Base-by-base conservation (phyloP, 2,113 vertebrate genomes). In the Lampris incognitus region DNA sequence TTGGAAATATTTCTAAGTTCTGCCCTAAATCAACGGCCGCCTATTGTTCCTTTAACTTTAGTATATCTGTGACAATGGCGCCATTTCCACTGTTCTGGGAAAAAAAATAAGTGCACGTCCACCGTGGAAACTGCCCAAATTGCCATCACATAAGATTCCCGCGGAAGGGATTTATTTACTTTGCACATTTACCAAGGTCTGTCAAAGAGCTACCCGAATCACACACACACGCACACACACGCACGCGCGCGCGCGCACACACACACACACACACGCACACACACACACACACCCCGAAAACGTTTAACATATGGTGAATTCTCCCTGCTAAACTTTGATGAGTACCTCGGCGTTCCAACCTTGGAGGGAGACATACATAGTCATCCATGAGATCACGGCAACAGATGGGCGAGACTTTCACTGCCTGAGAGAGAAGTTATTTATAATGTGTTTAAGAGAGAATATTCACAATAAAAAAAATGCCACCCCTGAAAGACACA, bases 331-430 rank as follows among this genome's bases (percentile, higher is more conserved):
- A 78, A 72, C 70, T 77, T 76, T 78, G 64, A 72, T 54, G 70
- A 81, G 74, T 63, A 79, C 73, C 11, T 63, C 72, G 68, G 51
- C 60, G 58, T 54, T 74, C 38, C 78, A 77, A 70, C 67, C 73
- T 73, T 69, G 2, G 10, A 77, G 69, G 67, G 36, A 68, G 68
- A 58, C 61, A 4, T n/a, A 58, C 61, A 4, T n/a, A 36, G 67
- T 41, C 72, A 13, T 73, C 64, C 38, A 68, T 70, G 66, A 89
- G 85, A 90, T 86, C 89, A 85, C 52, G 48, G 86, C 90, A 90
- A 76, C 93, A 94, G 93, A 94, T 94, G 92, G 94, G 82, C 78
- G 3, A 86, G 85, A 84, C 76, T 79, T 84, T 85, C 82, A 69
- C 82, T 83, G 5, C 48, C 84, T 81, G 81, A 79, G 79, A 86